Conservation (phyloP, 2,113 vertebrate species). For the Lipotes vexillifer region DNA sequence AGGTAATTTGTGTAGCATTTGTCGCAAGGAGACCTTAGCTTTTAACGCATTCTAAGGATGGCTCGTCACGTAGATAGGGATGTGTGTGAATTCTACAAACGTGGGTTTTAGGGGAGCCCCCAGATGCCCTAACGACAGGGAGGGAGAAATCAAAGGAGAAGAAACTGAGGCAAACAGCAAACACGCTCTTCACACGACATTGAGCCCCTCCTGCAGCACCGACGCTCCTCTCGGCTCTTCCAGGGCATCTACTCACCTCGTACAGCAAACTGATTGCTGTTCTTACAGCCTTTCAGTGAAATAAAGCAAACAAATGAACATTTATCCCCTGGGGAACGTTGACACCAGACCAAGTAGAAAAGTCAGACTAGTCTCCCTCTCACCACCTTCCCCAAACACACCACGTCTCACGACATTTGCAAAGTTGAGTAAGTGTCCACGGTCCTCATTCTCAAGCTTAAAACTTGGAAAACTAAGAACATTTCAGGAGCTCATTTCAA, state of each 20-base stretch:
- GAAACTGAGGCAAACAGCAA: not conserved
- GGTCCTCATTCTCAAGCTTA: not conserved
- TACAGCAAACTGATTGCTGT: not conserved
- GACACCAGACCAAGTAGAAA: too few species aligned
- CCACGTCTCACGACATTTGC: fast-evolving
- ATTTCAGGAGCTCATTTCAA: not conserved
- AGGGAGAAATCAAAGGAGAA: not conserved
- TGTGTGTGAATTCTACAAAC: not conserved
- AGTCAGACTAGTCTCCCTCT: not conserved
- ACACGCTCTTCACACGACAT: not conserved
- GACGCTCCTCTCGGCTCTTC: not conserved
- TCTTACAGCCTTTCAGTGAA: not conserved
- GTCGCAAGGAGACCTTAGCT: not conserved
- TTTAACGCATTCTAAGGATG: not conserved
- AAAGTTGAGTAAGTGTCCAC: fast-evolving
- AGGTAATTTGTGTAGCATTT: not conserved
- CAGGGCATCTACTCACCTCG: not conserved
- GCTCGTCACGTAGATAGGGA: not conserved
- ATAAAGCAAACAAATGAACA: not conserved
- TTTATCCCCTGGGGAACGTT: not conserved
- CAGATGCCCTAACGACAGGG: fast-evolving
- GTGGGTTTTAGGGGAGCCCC: not conserved
- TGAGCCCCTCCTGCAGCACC: fast-evolving
- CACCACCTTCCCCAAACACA: not conserved
- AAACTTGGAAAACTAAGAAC: not conserved